Conservation (phyloP, 2,888 invertebrate genomes). For the Cheilosia variabilis region DNA sequence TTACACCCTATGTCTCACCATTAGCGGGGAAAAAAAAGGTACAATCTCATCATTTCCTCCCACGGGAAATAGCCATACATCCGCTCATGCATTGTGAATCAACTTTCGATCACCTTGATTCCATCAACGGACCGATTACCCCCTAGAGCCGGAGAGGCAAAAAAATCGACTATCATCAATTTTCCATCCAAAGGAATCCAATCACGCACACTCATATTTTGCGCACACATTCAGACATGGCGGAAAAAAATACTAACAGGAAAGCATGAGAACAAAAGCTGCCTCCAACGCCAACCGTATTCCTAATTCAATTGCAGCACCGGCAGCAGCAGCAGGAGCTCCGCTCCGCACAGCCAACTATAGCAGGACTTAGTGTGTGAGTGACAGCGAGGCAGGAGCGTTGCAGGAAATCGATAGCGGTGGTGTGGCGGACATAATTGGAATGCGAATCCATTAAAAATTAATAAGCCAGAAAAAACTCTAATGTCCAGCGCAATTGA, state of each 20-base stretch:
- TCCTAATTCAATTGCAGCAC: slow-evolving; percentile 47
- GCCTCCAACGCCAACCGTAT: slow-evolving; percentile 27
- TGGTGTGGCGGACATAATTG: slow-evolving; percentile 42
- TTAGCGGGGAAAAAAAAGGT: slow-evolving; percentile 22
- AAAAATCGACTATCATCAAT: slow-evolving; percentile 42
- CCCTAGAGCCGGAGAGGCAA: slow-evolving; percentile 6
- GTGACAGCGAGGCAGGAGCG: slow-evolving; percentile 11
- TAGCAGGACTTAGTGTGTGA: slow-evolving; percentile 8
- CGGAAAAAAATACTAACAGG: slow-evolving; percentile 15
- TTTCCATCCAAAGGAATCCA: slow-evolving; percentile 53
- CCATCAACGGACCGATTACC: slow-evolving; percentile 57
- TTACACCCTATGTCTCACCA: slow-evolving; percentile 3
- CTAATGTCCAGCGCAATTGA: slow-evolving; percentile 57
- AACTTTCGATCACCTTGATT: slow-evolving; percentile 61
- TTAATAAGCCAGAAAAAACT: slow-evolving; percentile 66
- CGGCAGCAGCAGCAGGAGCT: not conserved
- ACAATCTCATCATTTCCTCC: slow-evolving; percentile 49
- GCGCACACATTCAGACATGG: not conserved
- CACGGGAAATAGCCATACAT: slow-evolving; percentile 58
- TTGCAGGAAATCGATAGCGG: slow-evolving; percentile 56
- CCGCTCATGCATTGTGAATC: slow-evolving; percentile 61
- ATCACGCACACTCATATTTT: slow-evolving; percentile 49
- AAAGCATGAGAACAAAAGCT: slow-evolving; percentile 17
- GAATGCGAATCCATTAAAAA: slow-evolving; percentile 70
- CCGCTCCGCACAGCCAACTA: not conserved